Evolutionary conservation across 2,113 vertebrate genomes (phyloP).

Genomic region (Prionailurus viverrinus): DNA sequence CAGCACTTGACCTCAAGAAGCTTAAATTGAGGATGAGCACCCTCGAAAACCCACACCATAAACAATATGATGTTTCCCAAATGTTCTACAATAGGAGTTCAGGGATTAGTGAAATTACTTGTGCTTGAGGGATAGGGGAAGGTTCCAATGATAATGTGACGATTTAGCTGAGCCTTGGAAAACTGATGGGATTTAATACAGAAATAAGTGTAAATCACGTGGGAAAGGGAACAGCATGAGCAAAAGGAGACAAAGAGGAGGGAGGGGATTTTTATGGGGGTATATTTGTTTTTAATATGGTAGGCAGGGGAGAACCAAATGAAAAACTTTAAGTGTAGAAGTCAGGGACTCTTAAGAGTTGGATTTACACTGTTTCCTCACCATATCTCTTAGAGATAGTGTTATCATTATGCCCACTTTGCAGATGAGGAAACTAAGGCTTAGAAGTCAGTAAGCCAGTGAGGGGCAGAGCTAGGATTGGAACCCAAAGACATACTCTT

Average conservation of each 20-base stretch:
- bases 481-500: neutral
- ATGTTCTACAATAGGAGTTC: neutral
- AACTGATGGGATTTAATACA: neutral
- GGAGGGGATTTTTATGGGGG: neutral
- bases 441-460: neutral
- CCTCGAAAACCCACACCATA: neutral
- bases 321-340: neutral
- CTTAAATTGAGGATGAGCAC: neutral
- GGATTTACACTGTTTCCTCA: neutral
- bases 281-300: neutral
- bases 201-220: neutral
- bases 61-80: neutral
- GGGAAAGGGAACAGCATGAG: neutral
- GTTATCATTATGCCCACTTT: neutral
- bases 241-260: neutral
- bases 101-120: neutral
- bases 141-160: neutral
- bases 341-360: neutral
- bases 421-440: neutral
- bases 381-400: neutral
- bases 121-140: neutral
- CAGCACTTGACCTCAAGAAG: conserved; percentile 17
- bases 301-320: neutral
- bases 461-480: neutral
- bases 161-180: neutral